Evolutionary conservation across 2,797 vertebrate genomes (phyloP).

Genomic region (Rhincodon typus): DNA sequence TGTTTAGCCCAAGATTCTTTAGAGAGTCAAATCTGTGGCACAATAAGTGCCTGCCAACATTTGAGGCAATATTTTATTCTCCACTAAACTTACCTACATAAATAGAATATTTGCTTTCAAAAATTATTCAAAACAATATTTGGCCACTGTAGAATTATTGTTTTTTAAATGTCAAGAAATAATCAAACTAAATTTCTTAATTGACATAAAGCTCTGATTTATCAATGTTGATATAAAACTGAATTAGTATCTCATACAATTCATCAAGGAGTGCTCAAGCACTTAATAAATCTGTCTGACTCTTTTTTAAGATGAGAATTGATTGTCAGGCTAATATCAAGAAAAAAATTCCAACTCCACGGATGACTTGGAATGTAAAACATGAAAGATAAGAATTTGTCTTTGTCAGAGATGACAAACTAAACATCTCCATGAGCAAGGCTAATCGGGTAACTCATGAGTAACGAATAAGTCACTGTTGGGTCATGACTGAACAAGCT

Average conservation of each 20-base stretch:
- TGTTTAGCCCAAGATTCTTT: neutral
- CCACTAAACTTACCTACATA: neutral
- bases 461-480: neutral
- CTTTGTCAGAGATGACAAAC: conserved; percentile 6
- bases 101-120: conserved; percentile 15
- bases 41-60: neutral
- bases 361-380: neutral
- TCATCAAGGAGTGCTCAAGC: neutral
- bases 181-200: neutral
- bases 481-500: neutral
- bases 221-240: neutral
- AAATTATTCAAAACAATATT: neutral
- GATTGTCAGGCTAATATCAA: neutral
- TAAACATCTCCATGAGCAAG: conserved; percentile 8
- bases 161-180: neutral
- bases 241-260: neutral
- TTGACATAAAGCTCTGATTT: neutral
- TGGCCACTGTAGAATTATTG: neutral
- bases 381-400: neutral
- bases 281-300: neutral
- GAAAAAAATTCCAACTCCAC: neutral
- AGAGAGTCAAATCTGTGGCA: neutral
- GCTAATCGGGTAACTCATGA: conserved; percentile 19
- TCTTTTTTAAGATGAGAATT: conserved; percentile 12
- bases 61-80: neutral